Conservation (phyloP, 2,113 vertebrate genomes). For the Prochilodus magdalenae region DNA sequence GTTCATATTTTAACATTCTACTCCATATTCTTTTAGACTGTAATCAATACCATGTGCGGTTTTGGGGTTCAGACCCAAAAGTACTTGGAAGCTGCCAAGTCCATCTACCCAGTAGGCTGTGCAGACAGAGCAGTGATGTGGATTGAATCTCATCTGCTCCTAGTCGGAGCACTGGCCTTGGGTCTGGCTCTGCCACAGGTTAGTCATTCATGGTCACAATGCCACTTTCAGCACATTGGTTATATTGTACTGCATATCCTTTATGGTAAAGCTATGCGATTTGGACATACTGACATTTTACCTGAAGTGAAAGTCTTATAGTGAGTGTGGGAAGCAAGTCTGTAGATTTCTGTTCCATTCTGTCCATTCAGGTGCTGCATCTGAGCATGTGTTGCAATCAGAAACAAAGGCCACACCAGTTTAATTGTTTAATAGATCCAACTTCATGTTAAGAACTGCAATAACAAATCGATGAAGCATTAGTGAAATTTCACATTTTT, state of each 20-base stretch:
- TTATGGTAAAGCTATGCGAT: not conserved
- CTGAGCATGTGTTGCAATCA: not conserved
- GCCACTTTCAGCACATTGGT: not conserved
- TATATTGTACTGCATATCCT: not conserved
- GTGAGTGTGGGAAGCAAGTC: too few species aligned
- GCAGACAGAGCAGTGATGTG: slow-evolving; percentile 73
- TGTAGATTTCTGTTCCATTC: not conserved
- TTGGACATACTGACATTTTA: not conserved
- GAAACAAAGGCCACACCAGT: not conserved
- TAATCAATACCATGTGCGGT: slow-evolving; percentile 80
- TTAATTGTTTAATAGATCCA: not conserved
- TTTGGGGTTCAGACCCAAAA: slow-evolving; percentile 74
- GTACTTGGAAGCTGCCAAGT: slow-evolving; percentile 66
- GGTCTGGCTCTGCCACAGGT: slow-evolving; percentile 80
- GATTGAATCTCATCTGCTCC: slow-evolving; percentile 79
- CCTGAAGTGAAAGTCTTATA: not conserved
- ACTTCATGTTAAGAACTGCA: not conserved
- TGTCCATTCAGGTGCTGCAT: not conserved
- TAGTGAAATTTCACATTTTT: not conserved
- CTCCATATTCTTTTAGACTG: slow-evolving; percentile 59
- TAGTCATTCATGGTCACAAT: not conserved
- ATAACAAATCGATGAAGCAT: not conserved
- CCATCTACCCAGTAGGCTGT: slow-evolving; percentile 75
- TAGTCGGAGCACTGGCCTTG: slow-evolving; percentile 73
- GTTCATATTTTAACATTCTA: too few species aligned